Percentiles rank a stretch among this genome's conserved stretches.
Conservation (phyloP, 2,888 invertebrate species). For the Orchesella flavescens region DNA sequence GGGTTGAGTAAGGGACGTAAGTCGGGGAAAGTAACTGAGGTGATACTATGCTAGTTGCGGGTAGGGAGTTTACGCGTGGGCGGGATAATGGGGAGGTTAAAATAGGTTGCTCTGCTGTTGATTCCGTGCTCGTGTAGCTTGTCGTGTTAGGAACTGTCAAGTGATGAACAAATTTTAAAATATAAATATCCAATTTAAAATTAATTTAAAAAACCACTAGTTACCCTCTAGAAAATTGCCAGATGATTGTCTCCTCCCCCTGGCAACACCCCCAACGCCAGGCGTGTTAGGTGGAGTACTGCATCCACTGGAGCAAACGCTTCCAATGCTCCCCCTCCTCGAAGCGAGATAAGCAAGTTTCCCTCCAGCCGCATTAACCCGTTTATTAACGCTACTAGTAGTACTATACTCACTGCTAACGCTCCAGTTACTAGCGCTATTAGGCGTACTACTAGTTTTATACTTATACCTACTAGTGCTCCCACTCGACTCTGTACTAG, state of each 20-base stretch:
- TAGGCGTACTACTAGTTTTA: neutral
- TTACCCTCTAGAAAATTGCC: slow-evolving; percentile 26
- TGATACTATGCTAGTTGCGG: neutral
- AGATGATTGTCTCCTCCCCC: neutral
- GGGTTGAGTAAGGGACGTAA: neutral
- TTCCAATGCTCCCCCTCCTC: slow-evolving; percentile 16
- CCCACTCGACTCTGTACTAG: neutral
- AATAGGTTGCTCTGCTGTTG: neutral
- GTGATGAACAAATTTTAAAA: too few species aligned
- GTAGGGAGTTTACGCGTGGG: neutral
- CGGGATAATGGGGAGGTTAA: neutral
- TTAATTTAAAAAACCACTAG: neutral
- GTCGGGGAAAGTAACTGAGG: slow-evolving; percentile 10
- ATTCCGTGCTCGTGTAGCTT: neutral
- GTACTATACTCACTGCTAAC: neutral
- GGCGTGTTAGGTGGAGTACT: slow-evolving; percentile 1
- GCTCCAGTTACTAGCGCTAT: neutral
- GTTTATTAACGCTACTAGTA: neutral
- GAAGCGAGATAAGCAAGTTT: slow-evolving; percentile 5
- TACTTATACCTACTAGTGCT: neutral
- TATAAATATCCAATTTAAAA: too few species aligned
- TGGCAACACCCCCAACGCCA: neutral
- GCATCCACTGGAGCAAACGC: neutral
- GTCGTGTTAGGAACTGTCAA: neutral
- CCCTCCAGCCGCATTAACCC: neutral